Percentiles rank a stretch among this genome's conserved stretches.
Conservation (phyloP, 2,888 invertebrate species). For the Mantis religiosa region DNA sequence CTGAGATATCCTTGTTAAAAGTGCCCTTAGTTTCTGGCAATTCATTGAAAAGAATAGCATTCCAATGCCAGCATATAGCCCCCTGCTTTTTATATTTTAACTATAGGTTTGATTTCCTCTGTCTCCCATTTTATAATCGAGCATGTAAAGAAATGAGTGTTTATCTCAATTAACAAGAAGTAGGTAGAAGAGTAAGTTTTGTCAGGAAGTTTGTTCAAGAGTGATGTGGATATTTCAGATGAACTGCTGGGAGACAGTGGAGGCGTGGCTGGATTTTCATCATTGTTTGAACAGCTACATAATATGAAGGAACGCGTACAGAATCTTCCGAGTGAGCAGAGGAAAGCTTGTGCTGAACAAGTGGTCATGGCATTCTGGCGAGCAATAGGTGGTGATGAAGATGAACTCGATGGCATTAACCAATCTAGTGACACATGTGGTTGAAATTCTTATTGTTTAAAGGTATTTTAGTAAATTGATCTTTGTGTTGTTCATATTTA, state of each 20-base stretch:
- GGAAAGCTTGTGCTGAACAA: slow-evolving; percentile 66
- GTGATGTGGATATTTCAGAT: slow-evolving; percentile 22
- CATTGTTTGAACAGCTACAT: slow-evolving; percentile 59
- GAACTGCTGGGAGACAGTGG: slow-evolving; percentile 30
- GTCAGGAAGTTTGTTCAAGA: no score
- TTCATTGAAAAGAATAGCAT: no score
- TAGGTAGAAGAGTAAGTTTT: no score
- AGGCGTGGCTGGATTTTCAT: slow-evolving; percentile 44
- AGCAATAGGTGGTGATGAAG: slow-evolving; percentile 69
- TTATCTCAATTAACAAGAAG: no score
- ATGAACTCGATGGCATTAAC: slow-evolving; percentile 53
- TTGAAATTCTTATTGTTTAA: background rate
- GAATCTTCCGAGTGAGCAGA: slow-evolving; percentile 56
- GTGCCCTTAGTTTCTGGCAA: no score
- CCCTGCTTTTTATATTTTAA: no score
- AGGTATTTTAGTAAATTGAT: background rate
- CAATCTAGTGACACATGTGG: slow-evolving; percentile 33
- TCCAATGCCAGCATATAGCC: no score
- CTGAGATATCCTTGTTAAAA: no score
- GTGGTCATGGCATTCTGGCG: slow-evolving; percentile 70
- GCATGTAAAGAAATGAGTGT: no score
- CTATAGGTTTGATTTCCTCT: no score
- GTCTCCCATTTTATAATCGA: no score
- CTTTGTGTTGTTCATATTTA: background rate
- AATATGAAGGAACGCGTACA: slow-evolving; percentile 65